Percentiles rank a stretch among this genome's conserved stretches.
phyloP scores from a whole-genome alignment of 2,888 invertebrate species.

The Ceratothoa steindachneri region DNA sequence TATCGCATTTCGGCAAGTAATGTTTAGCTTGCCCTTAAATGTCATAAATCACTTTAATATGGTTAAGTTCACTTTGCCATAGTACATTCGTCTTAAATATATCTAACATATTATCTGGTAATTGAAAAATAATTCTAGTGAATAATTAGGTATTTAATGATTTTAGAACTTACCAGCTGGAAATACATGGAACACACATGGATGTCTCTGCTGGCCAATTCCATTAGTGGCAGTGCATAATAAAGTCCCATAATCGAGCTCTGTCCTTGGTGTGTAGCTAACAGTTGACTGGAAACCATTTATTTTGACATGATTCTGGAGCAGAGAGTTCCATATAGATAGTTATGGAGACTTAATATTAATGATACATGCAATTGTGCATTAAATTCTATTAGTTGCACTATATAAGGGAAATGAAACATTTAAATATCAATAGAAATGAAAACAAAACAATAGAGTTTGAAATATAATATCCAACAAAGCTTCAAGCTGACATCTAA shows the following conservation, averaged over 20 bases:
- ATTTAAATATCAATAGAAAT: not conserved
- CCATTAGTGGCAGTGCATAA: constrained; percentile 42
- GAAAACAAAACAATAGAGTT: too few relatives aligned
- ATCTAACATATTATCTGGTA: too few relatives aligned
- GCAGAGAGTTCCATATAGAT: not conserved
- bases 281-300: constrained; percentile 29
- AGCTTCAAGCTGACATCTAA: too few relatives aligned
- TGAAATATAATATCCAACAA: too few relatives aligned
- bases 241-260: constrained; percentile 44
- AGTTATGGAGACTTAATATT: not conserved
- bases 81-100: too few relatives aligned
- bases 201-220: constrained; percentile 35
- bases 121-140: too few relatives aligned
- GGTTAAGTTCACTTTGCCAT: too few relatives aligned
- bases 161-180: constrained; percentile 41
- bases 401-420: not conserved
- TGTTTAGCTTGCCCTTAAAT: too few relatives aligned
- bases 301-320: not conserved
- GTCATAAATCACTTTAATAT: too few relatives aligned
- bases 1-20: too few relatives aligned
- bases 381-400: not conserved
- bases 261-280: constrained; percentile 45
- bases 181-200: constrained; percentile 45
- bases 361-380: too few relatives aligned
- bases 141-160: too few relatives aligned